phyloP scores from a whole-genome alignment of 2,888 invertebrate genomes.

The Pegoplata infirma region DNA sequence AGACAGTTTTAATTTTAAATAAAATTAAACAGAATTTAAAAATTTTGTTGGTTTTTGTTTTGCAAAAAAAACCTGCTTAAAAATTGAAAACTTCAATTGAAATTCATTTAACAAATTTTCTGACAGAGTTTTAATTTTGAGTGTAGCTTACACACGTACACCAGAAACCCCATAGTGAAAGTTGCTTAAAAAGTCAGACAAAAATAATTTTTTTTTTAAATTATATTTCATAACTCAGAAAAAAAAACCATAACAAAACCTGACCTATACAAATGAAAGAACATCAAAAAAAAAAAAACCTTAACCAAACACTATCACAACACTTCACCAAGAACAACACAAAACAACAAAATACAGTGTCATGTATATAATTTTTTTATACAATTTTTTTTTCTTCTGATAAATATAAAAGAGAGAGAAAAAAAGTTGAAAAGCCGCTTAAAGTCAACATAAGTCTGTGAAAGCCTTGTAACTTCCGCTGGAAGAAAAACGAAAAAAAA shows the following conservation, averaged over 20 bases:
- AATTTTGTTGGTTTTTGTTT: no score
- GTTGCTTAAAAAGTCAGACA: background rate
- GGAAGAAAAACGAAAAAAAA: constrained; percentile 12
- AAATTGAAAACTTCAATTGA: no score
- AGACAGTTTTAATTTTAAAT: no score
- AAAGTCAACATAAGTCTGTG: constrained; percentile 50
- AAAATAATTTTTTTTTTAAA: background rate
- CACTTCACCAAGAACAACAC: background rate
- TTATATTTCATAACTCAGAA: background rate
- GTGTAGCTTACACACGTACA: background rate
- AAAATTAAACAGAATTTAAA: no score
- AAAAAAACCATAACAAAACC: constrained; percentile 14
- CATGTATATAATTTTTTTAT: no score
- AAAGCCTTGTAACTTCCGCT: constrained; percentile 38
- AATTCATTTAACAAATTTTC: no score
- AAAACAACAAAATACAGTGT: background rate
- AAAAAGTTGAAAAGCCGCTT: constrained; percentile 52
- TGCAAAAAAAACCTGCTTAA: no score
- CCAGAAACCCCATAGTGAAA: constrained; percentile 40
- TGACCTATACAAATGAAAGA: constrained; percentile 6
- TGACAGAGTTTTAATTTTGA: constrained; percentile 6
- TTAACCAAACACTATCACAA: background rate
- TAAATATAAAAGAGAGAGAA: no score
- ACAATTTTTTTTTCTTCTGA: no score
- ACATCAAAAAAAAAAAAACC: background rate